phyloP scores from a whole-genome alignment of 1,140 invertebrate species.

The Drosophila setifemur region DNA sequence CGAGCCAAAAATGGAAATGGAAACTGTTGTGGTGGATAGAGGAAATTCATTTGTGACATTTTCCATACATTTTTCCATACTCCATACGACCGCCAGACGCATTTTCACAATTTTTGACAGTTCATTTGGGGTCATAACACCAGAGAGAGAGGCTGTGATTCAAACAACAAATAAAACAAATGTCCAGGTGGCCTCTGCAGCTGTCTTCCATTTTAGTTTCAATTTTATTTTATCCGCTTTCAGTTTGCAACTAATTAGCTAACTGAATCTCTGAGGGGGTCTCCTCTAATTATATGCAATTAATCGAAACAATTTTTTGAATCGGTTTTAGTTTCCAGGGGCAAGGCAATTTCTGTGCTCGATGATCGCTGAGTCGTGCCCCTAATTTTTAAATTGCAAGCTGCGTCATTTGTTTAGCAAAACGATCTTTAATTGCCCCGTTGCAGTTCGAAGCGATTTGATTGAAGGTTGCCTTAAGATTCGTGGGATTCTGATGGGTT shows the following conservation, averaged over 20 bases:
- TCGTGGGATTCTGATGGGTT: not conserved
- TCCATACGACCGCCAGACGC: too few species aligned
- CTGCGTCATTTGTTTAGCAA: conserved; percentile 1
- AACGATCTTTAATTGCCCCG: conserved; percentile 20
- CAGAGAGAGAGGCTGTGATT: conserved; percentile 1
- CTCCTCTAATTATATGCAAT: conserved; percentile 30
- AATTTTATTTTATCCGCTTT: not conserved
- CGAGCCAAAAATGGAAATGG: conserved; percentile 44
- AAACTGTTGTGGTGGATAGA: not conserved
- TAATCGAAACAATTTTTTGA: conserved; percentile 12
- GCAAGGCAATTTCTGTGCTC: conserved; percentile 35
- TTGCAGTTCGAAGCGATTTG: conserved; percentile 11
- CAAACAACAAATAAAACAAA: not conserved
- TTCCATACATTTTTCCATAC: conserved; percentile 15
- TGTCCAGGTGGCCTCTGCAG: conserved; percentile 9
- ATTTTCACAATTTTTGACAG: conserved; percentile 38
- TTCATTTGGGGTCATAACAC: conserved; percentile 23
- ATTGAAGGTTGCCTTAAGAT: conserved; percentile 14
- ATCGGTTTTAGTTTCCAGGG: conserved; percentile 10
- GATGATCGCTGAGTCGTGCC: conserved; percentile 26
- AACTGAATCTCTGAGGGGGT: too few species aligned
- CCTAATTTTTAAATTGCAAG: not conserved
- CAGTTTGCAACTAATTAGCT: conserved; percentile 27
- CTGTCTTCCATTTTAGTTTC: conserved; percentile 2
- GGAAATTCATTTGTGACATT: conserved; percentile 26